A percentile compares a stretch with the other conserved stretches of the same genome.
phyloP scores from a whole-genome alignment of 2,888 invertebrate genomes.

The Strigamia maritima region DNA sequence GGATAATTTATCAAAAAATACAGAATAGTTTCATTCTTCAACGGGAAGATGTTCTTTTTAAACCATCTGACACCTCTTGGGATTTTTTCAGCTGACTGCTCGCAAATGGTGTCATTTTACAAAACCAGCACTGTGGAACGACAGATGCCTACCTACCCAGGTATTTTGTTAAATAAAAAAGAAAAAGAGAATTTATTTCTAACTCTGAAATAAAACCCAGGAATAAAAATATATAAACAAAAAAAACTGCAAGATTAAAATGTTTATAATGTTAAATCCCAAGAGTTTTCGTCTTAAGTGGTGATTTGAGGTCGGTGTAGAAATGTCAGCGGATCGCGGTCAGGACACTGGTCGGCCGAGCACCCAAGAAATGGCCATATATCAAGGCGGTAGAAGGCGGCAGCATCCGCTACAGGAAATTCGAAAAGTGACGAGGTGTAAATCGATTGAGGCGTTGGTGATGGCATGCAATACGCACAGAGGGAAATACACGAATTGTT shows the following conservation, averaged over 20 bases:
- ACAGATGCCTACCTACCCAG: slow-evolving; percentile 22
- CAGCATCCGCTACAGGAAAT: neutral
- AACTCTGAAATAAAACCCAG: no score
- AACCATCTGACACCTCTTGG: slow-evolving; percentile 28
- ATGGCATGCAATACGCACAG: neutral
- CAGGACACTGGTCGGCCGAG: slow-evolving; percentile 16
- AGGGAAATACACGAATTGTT: slow-evolving; percentile 4
- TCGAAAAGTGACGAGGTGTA: slow-evolving; percentile 15
- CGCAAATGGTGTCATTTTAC: slow-evolving; percentile 31
- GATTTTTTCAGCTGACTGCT: slow-evolving; percentile 21
- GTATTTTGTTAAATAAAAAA: slow-evolving; percentile 13
- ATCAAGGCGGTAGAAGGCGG: neutral
- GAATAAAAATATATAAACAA: neutral
- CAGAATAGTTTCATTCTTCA: slow-evolving; percentile 29
- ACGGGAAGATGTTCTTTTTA: slow-evolving; percentile 27
- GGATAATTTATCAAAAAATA: neutral
- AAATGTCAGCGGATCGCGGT: slow-evolving; percentile 19
- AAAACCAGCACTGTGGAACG: slow-evolving; percentile 24
- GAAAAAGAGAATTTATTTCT: neutral
- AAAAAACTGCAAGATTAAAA: neutral
- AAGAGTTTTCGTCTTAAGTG: neutral
- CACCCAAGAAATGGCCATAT: neutral
- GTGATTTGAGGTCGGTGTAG: slow-evolving; percentile 1
- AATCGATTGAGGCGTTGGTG: slow-evolving; percentile 13
- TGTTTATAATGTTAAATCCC: neutral